Conservation (phyloP, 2,888 invertebrate genomes). For the Listrodromus nycthemerus region DNA sequence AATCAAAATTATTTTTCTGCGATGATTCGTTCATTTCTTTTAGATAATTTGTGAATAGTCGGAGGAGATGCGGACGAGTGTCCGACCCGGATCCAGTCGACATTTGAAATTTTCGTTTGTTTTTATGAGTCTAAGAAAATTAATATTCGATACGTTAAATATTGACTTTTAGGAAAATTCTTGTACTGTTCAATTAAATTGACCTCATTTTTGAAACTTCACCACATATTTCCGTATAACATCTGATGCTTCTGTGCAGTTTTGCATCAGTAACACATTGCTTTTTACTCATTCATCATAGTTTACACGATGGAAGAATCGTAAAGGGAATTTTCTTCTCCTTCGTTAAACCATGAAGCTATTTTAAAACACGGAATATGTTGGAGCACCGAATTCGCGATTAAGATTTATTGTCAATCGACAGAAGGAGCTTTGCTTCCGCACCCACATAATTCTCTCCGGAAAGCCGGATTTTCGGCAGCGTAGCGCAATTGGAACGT, state of each 20-base stretch:
- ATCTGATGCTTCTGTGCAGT: background rate
- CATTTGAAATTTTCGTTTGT: no score
- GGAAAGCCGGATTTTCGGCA: conserved; percentile 42
- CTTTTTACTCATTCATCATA: background rate
- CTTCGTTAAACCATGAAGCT: background rate
- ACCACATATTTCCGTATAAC: background rate
- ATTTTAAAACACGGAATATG: background rate
- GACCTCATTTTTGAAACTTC: no score
- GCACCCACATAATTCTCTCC: conserved; percentile 22
- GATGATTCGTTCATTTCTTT: conserved; percentile 19
- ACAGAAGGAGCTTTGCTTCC: conserved; percentile 22
- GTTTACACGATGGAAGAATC: background rate
- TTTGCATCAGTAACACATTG: background rate
- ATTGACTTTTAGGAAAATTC: no score
- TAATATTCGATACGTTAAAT: no score
- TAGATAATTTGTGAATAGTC: conserved; percentile 50
- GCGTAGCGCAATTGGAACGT: background rate
- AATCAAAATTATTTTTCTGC: no score
- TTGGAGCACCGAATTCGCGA: background rate
- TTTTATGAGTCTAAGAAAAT: no score
- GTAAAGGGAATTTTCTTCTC: background rate
- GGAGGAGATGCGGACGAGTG: conserved; percentile 17
- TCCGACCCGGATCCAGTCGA: conserved; percentile 6
- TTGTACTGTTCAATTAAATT: no score
- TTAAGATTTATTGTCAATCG: conserved; percentile 24